These are phyloP conservation scores for Lissonota sp. DNA, from an alignment of 2,888 invertebrate genomes.

Conservation along the genomic window DNA sequence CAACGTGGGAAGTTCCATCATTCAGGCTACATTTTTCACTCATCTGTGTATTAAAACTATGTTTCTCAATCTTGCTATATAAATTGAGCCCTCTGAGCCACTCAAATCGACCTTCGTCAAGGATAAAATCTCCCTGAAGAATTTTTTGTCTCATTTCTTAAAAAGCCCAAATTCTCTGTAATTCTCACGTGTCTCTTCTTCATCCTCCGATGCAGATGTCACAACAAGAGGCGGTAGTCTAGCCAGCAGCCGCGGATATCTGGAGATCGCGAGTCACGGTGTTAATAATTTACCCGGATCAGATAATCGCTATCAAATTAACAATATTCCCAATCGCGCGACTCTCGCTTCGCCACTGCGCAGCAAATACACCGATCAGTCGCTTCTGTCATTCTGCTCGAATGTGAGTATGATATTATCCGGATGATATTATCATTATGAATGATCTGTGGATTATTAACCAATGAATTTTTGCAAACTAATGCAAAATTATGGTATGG, in stretches of 20 bases:
- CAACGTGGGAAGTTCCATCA: no score
- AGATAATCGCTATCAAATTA: slow-evolving; percentile 60
- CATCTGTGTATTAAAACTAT: no score
- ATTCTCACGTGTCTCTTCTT: not conserved
- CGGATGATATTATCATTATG: no score
- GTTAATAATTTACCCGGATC: slow-evolving; percentile 44
- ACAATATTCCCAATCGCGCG: slow-evolving; percentile 69
- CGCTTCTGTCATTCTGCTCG: slow-evolving; percentile 79
- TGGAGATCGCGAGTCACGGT: slow-evolving; percentile 75
- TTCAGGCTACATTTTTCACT: no score
- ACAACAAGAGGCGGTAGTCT: slow-evolving; percentile 79
- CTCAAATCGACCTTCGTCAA: no score
- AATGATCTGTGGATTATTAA: no score
- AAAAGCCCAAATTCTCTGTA: not conserved
- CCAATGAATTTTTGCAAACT: not conserved
- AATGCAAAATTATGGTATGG: not conserved
- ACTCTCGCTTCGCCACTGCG: slow-evolving; percentile 69
- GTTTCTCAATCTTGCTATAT: no score
- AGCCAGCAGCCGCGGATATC: slow-evolving; percentile 78
- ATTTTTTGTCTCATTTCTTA: no score
- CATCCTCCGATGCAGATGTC: slow-evolving; percentile 70
- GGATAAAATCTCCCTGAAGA: no score
- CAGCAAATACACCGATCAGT: slow-evolving; percentile 79
- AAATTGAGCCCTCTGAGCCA: no score
- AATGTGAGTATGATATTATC: slow-evolving; percentile 73